Conservation (phyloP, 2,888 invertebrate genomes). For the Caenorhabditis virilis region DNA sequence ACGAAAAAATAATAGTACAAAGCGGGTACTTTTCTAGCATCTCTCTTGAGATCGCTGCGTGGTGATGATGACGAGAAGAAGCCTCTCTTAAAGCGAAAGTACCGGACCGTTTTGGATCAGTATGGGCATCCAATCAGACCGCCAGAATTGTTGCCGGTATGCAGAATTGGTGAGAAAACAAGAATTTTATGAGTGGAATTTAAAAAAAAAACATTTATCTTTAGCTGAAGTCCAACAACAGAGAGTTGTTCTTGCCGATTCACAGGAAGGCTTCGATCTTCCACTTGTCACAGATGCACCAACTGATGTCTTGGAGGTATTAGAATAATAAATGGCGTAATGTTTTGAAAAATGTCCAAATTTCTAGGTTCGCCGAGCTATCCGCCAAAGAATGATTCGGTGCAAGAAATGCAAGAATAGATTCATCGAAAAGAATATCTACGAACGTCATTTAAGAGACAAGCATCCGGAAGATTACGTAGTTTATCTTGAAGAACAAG, state of each 20-base stretch:
- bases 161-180: conserved; percentile 5
- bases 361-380: conserved; percentile 19
- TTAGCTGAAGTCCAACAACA: conserved; percentile 20
- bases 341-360: too few relatives aligned
- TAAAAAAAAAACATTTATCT: neutral
- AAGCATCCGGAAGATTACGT: conserved; percentile 61
- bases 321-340: too few relatives aligned
- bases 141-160: conserved; percentile 6
- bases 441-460: conserved; percentile 66
- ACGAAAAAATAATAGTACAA: too few relatives aligned
- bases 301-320: conserved; percentile 14
- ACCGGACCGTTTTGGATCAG: conserved; percentile 11
- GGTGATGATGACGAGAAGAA: neutral
- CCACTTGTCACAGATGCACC: conserved; percentile 10
- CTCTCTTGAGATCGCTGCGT: conserved; percentile 8
- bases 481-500: conserved; percentile 58
- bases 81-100: neutral
- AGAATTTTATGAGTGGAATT: neutral
- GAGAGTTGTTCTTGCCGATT: neutral
- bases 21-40: too few relatives aligned
- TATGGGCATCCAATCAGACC: conserved; percentile 4
- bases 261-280: conserved; percentile 17
- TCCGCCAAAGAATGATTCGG: conserved; percentile 61
- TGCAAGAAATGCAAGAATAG: conserved; percentile 66
- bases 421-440: conserved; percentile 63